Evolutionary conservation across 2,797 vertebrate genomes (phyloP).

Genomic region (Melanotaenia trifasciata): DNA sequence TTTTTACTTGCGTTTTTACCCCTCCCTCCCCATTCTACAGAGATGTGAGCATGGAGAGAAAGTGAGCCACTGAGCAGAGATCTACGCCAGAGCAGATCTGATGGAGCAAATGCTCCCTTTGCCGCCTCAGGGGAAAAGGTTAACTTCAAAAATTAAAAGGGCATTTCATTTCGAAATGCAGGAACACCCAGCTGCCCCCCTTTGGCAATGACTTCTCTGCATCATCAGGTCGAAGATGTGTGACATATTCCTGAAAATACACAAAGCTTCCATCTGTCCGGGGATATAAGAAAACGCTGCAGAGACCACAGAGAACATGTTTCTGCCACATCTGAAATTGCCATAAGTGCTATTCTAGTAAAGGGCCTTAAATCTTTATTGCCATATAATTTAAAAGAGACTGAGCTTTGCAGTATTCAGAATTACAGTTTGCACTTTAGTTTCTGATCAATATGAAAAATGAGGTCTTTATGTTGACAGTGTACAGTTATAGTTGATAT

Average conservation of each 20-base stretch:
- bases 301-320: conserved; percentile 27
- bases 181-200: conserved; percentile 44
- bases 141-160: conserved; percentile 72
- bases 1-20: conserved; percentile 38
- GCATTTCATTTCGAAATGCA: conserved; percentile 53
- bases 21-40: conserved; percentile 62
- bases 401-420: conserved; percentile 30
- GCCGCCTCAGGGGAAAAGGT: conserved; percentile 62
- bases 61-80: conserved; percentile 41
- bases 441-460: conserved; percentile 7
- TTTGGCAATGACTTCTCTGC: conserved; percentile 32
- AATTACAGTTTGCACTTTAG: conserved; percentile 43
- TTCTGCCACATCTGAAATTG: conserved; percentile 46
- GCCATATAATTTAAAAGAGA: conserved; percentile 29
- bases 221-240: conserved; percentile 52
- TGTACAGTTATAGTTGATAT: conserved; percentile 76
- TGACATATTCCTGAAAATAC: conserved; percentile 46
- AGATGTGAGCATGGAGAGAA: conserved; percentile 78
- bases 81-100: conserved; percentile 58
- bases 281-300: conserved; percentile 22
- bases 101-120: conserved; percentile 49
- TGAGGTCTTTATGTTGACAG: conserved; percentile 6
- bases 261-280: conserved; percentile 53
- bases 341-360: conserved; percentile 20
- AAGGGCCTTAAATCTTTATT: conserved; percentile 33